Percentiles rank a stretch among this genome's conserved stretches.
phyloP scores from a whole-genome alignment of 1,140 invertebrate species.

The Drosophila orosa region DNA sequence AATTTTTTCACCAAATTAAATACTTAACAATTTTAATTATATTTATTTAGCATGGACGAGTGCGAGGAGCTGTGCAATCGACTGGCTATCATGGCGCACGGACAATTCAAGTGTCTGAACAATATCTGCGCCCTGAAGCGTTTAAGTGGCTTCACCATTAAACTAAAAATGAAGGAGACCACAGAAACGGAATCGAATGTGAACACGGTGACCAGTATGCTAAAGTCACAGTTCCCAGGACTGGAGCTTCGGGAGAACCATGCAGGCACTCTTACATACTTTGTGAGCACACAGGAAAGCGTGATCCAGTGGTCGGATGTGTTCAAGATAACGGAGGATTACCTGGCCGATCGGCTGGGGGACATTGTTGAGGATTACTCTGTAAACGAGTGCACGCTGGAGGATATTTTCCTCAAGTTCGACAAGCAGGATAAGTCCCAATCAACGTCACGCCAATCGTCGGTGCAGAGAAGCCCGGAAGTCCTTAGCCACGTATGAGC shows the following conservation, averaged over 20 bases:
- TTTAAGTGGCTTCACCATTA: constrained; percentile 85
- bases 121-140: constrained; percentile 85
- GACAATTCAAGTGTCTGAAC: constrained; percentile 86
- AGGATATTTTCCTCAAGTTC: constrained; percentile 82
- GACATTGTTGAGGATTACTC: constrained; percentile 78
- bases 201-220: constrained; percentile 45
- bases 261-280: constrained; percentile 75
- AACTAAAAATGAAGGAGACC: constrained; percentile 73
- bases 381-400: constrained; percentile 80
- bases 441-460: constrained; percentile 18
- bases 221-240: constrained; percentile 51
- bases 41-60: constrained; percentile 91
- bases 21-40: background rate
- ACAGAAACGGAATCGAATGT: constrained; percentile 61
- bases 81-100: constrained; percentile 93
- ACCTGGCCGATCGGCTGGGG: constrained; percentile 24
- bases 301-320: constrained; percentile 74
- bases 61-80: constrained; percentile 91
- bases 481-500: constrained; percentile 18
- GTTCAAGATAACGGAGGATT: constrained; percentile 59
- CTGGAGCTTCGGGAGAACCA: constrained; percentile 71
- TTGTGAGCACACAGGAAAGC: constrained; percentile 61
- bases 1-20: background rate
- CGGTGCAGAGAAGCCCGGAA: constrained; percentile 9
- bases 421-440: constrained; percentile 51